Conservation (phyloP, 2,888 invertebrate species). For the Drosophila histrio region DNA sequence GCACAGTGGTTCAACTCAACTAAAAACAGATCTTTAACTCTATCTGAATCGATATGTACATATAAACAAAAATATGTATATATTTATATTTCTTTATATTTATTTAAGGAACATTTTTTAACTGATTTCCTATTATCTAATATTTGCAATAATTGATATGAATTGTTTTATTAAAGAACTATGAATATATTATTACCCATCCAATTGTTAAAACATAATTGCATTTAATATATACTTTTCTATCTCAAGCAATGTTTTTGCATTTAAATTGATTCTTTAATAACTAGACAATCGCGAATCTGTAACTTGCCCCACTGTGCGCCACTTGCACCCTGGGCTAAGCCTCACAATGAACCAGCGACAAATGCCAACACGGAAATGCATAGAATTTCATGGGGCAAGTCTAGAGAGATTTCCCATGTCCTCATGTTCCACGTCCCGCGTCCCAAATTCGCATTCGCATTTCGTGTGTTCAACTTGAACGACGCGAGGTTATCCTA, state of each 20-base stretch:
- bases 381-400: conserved; percentile 68
- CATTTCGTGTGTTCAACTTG: conserved; percentile 42
- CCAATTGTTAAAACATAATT: too few species aligned
- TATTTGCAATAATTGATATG: too few species aligned
- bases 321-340: conserved; percentile 10
- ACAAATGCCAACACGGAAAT: conserved; percentile 79
- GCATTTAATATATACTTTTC: too few species aligned
- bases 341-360: conserved; percentile 65
- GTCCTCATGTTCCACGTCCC: not conserved
- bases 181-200: too few species aligned
- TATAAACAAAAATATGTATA: not conserved
- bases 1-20: conserved; percentile 14
- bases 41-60: not conserved
- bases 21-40: not conserved
- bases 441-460: conserved; percentile 10
- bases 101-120: too few species aligned
- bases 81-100: too few species aligned
- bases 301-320: conserved; percentile 34
- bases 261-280: too few species aligned
- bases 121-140: too few species aligned
- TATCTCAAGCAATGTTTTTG: too few species aligned
- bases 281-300: not conserved
- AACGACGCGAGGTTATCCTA: conserved; percentile 40
- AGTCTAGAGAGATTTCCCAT: conserved; percentile 29
- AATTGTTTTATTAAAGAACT: too few species aligned